phyloP scores from a whole-genome alignment of 1,140 invertebrate genomes.

The Leptinotarsa undecemlineata region DNA sequence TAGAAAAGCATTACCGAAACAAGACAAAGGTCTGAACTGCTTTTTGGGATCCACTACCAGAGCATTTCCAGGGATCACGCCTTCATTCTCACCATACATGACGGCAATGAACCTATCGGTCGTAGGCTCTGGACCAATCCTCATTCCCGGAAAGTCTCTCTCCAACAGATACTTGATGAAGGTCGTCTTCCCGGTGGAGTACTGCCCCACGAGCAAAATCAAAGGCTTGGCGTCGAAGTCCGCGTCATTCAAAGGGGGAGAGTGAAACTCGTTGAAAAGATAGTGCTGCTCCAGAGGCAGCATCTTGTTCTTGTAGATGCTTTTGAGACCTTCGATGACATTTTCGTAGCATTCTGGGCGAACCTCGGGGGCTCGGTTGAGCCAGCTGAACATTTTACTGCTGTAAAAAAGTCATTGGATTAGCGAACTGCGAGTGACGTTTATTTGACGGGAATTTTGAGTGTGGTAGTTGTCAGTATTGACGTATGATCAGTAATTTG shows the following conservation, averaged over 20 bases:
- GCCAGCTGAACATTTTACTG: conserved; percentile 58
- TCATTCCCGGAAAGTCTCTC: conserved; percentile 68
- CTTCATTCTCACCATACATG: conserved; percentile 67
- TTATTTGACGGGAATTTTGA: conserved; percentile 22
- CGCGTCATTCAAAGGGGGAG: conserved; percentile 70
- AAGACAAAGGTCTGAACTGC: conserved; percentile 68
- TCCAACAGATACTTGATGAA: conserved; percentile 71
- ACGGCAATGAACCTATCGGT: conserved; percentile 76
- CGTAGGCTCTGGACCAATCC: conserved; percentile 68
- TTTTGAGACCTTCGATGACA: conserved; percentile 62
- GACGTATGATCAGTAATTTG: not conserved
- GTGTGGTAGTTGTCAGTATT: not conserved
- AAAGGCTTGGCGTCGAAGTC: conserved; percentile 79
- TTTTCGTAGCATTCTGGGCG: conserved; percentile 60
- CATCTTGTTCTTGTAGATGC: conserved; percentile 68
- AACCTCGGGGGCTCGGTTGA: conserved; percentile 55
- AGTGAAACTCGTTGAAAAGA: conserved; percentile 77
- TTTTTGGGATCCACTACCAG: conserved; percentile 74
- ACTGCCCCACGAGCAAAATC: conserved; percentile 74
- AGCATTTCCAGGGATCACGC: conserved; percentile 74
- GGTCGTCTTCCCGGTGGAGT: conserved; percentile 78
- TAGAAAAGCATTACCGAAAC: conserved; percentile 75
- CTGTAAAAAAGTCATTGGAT: not conserved
- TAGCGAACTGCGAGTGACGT: conserved; percentile 13
- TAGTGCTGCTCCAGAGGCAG: conserved; percentile 72